phyloP scores from a whole-genome alignment of 2,113 vertebrate species.

The Lagenorhynchus albirostris region DNA sequence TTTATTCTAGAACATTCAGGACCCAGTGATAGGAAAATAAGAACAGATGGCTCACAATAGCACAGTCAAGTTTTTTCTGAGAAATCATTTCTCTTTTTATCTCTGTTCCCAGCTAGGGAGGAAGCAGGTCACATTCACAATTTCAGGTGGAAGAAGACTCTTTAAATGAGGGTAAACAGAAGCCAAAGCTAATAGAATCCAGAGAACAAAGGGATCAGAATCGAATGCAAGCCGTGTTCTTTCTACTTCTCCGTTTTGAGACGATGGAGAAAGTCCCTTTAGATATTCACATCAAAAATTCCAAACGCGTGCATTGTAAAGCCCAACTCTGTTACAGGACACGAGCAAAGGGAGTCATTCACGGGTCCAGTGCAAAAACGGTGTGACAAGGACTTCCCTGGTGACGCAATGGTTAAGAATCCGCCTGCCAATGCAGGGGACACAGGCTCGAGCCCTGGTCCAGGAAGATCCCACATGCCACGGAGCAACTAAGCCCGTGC shows the following conservation, averaged over 20 bases:
- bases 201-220: not conserved
- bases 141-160: slow-evolving; percentile 25
- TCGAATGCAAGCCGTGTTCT: not conserved
- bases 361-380: not conserved
- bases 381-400: too few relatives aligned
- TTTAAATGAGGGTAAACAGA: not conserved
- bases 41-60: not conserved
- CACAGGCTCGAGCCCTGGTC: too few relatives aligned
- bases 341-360: not conserved
- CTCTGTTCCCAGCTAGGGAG: not conserved
- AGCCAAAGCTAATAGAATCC: not conserved
- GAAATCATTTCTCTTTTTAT: slow-evolving; percentile 24
- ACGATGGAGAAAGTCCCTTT: not conserved
- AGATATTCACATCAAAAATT: not conserved
- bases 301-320: not conserved
- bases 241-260: not conserved
- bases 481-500: too few relatives aligned
- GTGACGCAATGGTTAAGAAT: too few relatives aligned
- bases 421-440: too few relatives aligned
- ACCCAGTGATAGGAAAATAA: not conserved
- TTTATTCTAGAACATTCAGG: not conserved
- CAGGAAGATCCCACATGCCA: too few relatives aligned
- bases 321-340: not conserved
- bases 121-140: not conserved
- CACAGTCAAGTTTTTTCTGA: not conserved